phyloP scores from a whole-genome alignment of 2,888 invertebrate species.

The Sesamia inferens region DNA sequence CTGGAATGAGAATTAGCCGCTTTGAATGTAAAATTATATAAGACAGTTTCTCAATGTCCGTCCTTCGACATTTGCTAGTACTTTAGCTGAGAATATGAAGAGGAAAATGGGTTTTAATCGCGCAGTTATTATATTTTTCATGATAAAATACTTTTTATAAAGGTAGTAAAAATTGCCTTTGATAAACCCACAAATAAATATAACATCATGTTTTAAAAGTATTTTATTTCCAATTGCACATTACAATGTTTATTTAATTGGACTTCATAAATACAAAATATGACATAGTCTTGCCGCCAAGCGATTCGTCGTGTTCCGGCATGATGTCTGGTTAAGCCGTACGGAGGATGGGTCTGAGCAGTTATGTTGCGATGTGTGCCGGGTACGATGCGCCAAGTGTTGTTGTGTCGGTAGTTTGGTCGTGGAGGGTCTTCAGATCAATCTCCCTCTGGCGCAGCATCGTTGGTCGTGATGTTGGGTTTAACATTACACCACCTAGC shows the following conservation, averaged over 20 bases:
- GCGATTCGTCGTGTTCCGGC: too few relatives aligned
- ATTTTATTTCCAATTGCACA: neutral
- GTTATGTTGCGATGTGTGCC: too few relatives aligned
- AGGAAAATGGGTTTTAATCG: neutral
- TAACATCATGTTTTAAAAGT: neutral
- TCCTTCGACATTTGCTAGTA: neutral
- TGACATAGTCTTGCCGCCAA: too few relatives aligned
- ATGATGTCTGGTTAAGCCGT: too few relatives aligned
- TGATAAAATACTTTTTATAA: neutral
- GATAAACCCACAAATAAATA: neutral
- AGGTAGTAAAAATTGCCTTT: neutral
- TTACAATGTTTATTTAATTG: conserved; percentile 5
- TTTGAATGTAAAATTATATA: neutral
- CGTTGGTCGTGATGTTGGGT: too few relatives aligned
- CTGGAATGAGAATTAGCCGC: neutral
- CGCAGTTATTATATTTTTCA: neutral
- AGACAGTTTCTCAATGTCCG: neutral
- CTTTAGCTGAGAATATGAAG: too few relatives aligned
- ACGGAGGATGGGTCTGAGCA: too few relatives aligned
- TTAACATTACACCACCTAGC: too few relatives aligned
- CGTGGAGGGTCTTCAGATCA: too few relatives aligned
- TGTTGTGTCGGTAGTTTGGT: too few relatives aligned
- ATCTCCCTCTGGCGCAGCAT: too few relatives aligned
- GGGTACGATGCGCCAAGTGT: too few relatives aligned
- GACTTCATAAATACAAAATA: neutral